Percentiles rank a stretch among this genome's conserved stretches.
These are phyloP conservation scores for Agrochola macilenta DNA, from an alignment of 2,888 invertebrate species.

Conservation along the genomic window DNA sequence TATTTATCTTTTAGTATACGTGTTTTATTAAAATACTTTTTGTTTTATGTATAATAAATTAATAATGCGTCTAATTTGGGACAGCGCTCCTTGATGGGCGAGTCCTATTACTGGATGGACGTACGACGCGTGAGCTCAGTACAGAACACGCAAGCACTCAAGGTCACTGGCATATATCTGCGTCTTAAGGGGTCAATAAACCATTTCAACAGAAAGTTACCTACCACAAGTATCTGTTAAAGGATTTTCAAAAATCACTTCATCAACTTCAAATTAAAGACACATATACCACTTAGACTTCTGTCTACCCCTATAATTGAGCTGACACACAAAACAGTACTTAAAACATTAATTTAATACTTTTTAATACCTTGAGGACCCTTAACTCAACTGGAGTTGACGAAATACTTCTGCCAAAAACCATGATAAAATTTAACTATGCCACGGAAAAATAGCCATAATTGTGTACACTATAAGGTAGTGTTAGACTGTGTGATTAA, in stretches of 20 bases:
- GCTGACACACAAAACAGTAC: slow-evolving; percentile 55
- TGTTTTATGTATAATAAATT: no score
- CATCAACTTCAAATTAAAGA: slow-evolving; percentile 16
- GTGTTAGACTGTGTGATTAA: not conserved
- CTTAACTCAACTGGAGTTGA: slow-evolving; percentile 25
- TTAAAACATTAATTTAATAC: slow-evolving; percentile 57
- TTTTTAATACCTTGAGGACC: slow-evolving; percentile 41
- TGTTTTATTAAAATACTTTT: no score
- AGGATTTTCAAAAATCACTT: slow-evolving; percentile 11
- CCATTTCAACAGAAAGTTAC: no score
- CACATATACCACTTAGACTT: slow-evolving; percentile 25
- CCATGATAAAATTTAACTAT: not conserved
- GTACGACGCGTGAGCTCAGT: no score
- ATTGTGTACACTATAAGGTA: rapidly evolving
- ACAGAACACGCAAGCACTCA: no score
- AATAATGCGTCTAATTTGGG: no score
- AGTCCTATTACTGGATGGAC: no score
- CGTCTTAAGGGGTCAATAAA: no score
- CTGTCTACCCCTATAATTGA: slow-evolving; percentile 55
- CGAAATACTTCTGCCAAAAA: slow-evolving; percentile 12
- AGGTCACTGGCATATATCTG: no score
- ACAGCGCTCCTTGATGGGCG: no score
- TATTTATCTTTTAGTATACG: no score
- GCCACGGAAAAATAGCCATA: not conserved
- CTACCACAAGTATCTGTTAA: not conserved